Evolutionary conservation across 2,888 invertebrate genomes (phyloP).

Genomic region (Ormyrus thymus): DNA sequence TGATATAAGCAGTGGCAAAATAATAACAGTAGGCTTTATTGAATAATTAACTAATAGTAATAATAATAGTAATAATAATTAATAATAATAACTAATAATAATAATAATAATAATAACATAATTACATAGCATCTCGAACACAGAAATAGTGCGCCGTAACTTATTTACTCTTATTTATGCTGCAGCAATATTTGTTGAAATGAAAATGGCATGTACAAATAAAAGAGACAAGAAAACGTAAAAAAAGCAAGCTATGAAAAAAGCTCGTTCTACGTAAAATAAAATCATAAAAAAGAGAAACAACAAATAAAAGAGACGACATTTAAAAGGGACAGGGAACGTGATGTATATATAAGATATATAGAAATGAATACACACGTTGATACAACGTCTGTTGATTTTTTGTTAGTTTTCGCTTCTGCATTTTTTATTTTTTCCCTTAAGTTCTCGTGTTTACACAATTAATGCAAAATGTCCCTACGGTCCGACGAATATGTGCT

Average conservation of each 20-base stretch:
- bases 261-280: neutral
- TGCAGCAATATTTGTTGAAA: slow-evolving; percentile 46
- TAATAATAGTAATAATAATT: slow-evolving; percentile 67
- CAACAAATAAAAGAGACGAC: slow-evolving; percentile 39
- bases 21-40: slow-evolving; percentile 63
- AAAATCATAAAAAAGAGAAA: slow-evolving; percentile 18
- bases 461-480: slow-evolving; percentile 74
- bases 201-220: slow-evolving; percentile 43
- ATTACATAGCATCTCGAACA: slow-evolving; percentile 66
- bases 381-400: slow-evolving; percentile 56
- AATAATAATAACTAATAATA: slow-evolving; percentile 61
- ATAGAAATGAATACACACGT: slow-evolving; percentile 37
- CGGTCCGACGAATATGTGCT: slow-evolving; percentile 73
- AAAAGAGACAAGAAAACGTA: slow-evolving; percentile 18
- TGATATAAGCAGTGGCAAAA: slow-evolving; percentile 68
- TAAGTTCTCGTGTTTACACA: slow-evolving; percentile 70
- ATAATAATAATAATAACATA: slow-evolving; percentile 63
- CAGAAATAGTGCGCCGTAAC: slow-evolving; percentile 64
- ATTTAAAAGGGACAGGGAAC: slow-evolving; percentile 28
- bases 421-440: slow-evolving; percentile 66
- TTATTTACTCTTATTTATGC: slow-evolving; percentile 26
- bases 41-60: slow-evolving; percentile 66
- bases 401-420: slow-evolving; percentile 68
- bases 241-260: slow-evolving; percentile 8
- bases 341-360: neutral